Evolutionary conservation across 1,140 invertebrate species (phyloP), one percentile per base, ranked within the genome.

Genomic region (Temnothorax curvispinosus): DNA sequence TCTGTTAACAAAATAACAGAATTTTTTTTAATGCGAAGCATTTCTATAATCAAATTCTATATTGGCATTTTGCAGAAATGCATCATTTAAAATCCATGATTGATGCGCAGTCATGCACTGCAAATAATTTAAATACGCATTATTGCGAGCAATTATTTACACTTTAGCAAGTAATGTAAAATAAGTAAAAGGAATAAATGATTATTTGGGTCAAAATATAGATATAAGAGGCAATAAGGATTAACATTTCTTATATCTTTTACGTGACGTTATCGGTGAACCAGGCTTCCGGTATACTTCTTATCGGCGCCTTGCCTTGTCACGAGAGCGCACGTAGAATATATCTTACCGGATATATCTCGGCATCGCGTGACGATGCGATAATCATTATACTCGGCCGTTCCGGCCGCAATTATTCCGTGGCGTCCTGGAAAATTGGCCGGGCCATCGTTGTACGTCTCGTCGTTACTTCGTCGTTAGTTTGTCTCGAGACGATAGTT

Each of bases 361-460:
- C 13, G 21, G 1, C 54, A 11, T 84, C 54, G 86, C 86, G 77
- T 87, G 87, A 87, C 75, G 9, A 21, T 11, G 32, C 44, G 50
- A 32, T 15, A 76, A 84, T 88, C 54, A 52, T 76, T 84, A 76
- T 41, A 84, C 69, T 76, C 47, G 69, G 7, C 35, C 35, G 38
- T 60, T 77, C 35, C 27, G 18, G 32, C n/a, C 32, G 58, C 58
- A 85, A 89, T 89, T 89, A 80, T 74, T 21, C 21, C 9, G 44
- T 54, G 13, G 21, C n/a, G 7, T 81, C 21, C 8, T 86, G 58
- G 67, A 86, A 89, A 89, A 86, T 88, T 78, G 64, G 72, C 65
- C 41, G 50, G 15, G 27, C 50, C 44, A 6, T 9, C 38, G 52
- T 21, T 41, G 56, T 38, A 38, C 67, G 27, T 69, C 50, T 50